phyloP scores from a whole-genome alignment of 2,113 vertebrate genomes.

The Dipodomys ordii region DNA sequence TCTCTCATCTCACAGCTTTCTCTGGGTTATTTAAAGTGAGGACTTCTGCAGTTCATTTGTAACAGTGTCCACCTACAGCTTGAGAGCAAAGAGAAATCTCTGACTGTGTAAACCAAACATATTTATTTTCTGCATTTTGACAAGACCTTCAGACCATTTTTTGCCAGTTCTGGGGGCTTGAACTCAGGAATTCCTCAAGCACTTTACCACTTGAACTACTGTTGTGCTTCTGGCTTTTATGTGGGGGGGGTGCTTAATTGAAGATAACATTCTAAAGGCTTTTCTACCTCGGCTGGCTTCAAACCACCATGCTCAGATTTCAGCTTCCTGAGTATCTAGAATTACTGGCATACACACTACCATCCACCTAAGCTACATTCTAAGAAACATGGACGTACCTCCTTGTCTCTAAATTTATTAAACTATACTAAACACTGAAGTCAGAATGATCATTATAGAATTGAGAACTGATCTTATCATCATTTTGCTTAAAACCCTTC shows the following conservation, averaged over 20 bases:
- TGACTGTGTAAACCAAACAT: background rate
- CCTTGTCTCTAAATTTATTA: constrained; percentile 6
- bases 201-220: no score
- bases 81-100: background rate
- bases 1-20: background rate
- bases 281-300: no score
- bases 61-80: background rate
- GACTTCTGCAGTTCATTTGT: background rate
- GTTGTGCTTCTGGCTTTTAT: no score
- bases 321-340: no score
- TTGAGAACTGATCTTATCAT: constrained; percentile 26
- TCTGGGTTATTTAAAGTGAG: background rate
- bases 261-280: no score
- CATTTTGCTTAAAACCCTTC: constrained; percentile 13
- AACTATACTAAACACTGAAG: background rate
- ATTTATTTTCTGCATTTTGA: constrained; percentile 12
- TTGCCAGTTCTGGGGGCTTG: no score
- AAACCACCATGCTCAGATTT: no score
- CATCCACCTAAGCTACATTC: background rate
- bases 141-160: background rate
- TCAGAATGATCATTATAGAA: constrained; percentile 18
- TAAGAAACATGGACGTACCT: background rate
- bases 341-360: no score
- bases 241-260: no score
- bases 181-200: no score